A percentile compares a stretch with the other conserved stretches of the same genome.
These are phyloP conservation scores for Coranthus polyacanthus DNA, from an alignment of 2,797 vertebrate genomes.

Conservation along the genomic window DNA sequence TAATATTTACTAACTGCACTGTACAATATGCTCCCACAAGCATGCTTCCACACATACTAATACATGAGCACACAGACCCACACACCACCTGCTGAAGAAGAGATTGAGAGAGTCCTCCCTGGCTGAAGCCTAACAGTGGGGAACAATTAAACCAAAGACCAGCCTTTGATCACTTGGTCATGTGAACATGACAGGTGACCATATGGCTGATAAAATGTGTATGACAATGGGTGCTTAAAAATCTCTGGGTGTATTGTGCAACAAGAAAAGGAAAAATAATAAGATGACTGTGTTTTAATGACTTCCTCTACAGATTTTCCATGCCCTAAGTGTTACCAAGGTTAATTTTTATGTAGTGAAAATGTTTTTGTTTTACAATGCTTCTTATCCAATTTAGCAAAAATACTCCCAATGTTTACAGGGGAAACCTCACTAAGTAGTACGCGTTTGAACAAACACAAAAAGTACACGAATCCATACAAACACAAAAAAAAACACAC, in stretches of 20 bases:
- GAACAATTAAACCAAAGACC: constrained; percentile 93
- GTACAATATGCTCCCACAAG: constrained; percentile 38
- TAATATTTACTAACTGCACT: constrained; percentile 40
- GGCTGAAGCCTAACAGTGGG: constrained; percentile 91
- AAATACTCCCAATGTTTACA: constrained; percentile 17
- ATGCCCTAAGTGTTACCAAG: constrained; percentile 34
- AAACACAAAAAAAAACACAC: constrained; percentile 48
- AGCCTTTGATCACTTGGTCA: constrained; percentile 94
- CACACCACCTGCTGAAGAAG: constrained; percentile 90
- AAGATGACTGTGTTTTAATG: constrained; percentile 18
- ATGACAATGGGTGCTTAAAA: constrained; percentile 82
- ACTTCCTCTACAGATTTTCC: constrained; percentile 29
- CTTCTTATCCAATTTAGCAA: constrained; percentile 28
- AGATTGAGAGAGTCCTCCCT: constrained; percentile 89
- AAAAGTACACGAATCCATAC: constrained; percentile 3
- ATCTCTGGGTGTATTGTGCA: constrained; percentile 82
- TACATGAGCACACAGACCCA: constrained; percentile 19
- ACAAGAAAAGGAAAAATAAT: constrained; percentile 80
- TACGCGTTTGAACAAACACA: constrained; percentile 6
- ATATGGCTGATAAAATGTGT: constrained; percentile 89
- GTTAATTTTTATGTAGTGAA: constrained; percentile 25
- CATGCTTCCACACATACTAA: constrained; percentile 41
- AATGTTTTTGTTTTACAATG: constrained; percentile 37
- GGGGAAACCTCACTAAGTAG: constrained; percentile 14
- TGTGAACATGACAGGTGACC: constrained; percentile 94